These are phyloP conservation scores for Papilio demoleus DNA, from an alignment of 2,888 invertebrate species.

Conservation along the genomic window DNA sequence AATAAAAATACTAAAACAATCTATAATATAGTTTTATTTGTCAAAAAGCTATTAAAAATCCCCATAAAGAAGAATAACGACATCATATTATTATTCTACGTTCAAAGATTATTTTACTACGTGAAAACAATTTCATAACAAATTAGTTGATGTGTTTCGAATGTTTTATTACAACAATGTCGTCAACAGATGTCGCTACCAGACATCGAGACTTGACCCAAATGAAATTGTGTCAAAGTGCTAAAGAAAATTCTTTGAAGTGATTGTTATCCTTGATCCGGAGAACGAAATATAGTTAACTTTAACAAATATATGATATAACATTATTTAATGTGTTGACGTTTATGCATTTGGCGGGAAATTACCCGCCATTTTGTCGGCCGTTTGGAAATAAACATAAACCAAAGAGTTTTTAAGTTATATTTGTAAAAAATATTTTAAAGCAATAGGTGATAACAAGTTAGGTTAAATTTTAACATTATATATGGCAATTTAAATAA, in stretches of 20 bases:
- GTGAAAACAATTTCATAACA: slow-evolving; percentile 18
- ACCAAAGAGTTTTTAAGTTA: not conserved
- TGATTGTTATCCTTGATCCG: slow-evolving; percentile 30
- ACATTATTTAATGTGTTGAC: slow-evolving; percentile 18
- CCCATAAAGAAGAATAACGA: not conserved
- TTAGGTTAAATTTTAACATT: not conserved
- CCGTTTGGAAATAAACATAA: not conserved
- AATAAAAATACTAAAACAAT: not conserved
- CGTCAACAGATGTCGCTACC: slow-evolving; percentile 21
- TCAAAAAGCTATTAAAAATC: not conserved
- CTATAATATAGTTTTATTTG: slow-evolving; percentile 1
- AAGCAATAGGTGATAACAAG: no score
- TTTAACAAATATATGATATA: slow-evolving; percentile 26
- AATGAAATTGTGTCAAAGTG: slow-evolving; percentile 34
- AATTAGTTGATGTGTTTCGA: slow-evolving; percentile 14
- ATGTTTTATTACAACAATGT: slow-evolving; percentile 9
- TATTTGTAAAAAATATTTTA: not conserved
- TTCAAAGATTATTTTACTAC: slow-evolving; percentile 3
- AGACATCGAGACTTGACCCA: slow-evolving; percentile 26
- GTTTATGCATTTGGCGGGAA: not conserved
- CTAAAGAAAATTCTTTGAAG: slow-evolving; percentile 28
- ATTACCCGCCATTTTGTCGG: slow-evolving; percentile 20
- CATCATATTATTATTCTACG: not conserved
- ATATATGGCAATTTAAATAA: no score
- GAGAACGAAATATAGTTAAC: slow-evolving; percentile 6